Percentiles rank a stretch among this genome's conserved stretches.
These are phyloP conservation scores for Phyllotis vaccarum DNA, from an alignment of 2,797 vertebrate species.

Conservation along the genomic window DNA sequence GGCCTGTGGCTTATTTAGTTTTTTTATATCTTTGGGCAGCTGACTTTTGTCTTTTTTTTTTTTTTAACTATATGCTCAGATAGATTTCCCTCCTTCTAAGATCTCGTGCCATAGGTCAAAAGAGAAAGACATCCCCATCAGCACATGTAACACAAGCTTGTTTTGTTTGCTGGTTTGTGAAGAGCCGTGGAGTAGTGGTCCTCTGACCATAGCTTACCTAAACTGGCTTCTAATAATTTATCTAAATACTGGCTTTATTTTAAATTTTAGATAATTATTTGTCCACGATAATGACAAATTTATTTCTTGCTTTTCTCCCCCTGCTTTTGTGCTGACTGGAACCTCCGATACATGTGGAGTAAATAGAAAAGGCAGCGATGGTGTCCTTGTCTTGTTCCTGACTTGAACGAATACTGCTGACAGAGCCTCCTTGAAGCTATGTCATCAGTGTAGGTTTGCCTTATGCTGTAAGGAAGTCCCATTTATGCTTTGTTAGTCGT, in stretches of 20 bases:
- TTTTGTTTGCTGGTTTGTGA: constrained; percentile 39
- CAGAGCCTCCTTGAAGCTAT: not conserved
- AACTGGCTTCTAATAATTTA: constrained; percentile 16
- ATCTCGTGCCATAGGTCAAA: no score
- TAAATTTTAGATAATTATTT: constrained; percentile 41
- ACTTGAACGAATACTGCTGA: not conserved
- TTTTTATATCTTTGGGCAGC: no score
- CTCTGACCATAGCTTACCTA: not conserved
- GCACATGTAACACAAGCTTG: not conserved
- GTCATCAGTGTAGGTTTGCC: not conserved
- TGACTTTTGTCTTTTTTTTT: no score
- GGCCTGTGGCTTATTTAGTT: no score
- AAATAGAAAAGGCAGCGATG: not conserved
- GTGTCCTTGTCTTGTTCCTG: not conserved
- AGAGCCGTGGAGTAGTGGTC: not conserved
- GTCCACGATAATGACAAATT: not conserved
- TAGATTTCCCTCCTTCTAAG: no score
- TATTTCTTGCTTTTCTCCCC: constrained; percentile 10
- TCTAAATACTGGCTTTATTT: constrained; percentile 23
- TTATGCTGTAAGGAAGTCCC: not conserved
- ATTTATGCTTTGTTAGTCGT: not conserved
- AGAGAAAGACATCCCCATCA: no score
- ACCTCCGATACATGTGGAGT: not conserved
- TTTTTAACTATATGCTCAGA: no score
- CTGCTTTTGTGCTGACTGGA: not conserved